A percentile compares a stretch with the other conserved stretches of the same genome.
Conservation (phyloP, 2,888 invertebrate genomes). For the Rhagonycha lutea region DNA sequence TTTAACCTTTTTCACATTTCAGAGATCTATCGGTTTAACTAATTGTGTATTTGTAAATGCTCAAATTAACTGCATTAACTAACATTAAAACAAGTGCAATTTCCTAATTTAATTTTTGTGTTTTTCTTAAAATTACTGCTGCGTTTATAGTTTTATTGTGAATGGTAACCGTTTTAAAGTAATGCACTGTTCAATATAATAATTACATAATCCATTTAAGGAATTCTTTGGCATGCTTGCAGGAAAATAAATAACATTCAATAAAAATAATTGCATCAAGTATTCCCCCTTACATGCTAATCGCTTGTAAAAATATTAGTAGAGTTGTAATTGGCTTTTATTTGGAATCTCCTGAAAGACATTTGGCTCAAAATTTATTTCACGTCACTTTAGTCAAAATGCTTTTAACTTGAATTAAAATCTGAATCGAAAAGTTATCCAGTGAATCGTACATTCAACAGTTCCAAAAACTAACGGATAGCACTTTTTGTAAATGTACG, state of each 20-base stretch:
- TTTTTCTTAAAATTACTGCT: background rate
- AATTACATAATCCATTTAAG: conserved; percentile 35
- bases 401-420: conserved; percentile 13
- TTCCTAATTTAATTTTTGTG: background rate
- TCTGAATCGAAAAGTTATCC: background rate
- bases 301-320: conserved; percentile 39
- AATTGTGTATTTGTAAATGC: conserved; percentile 8
- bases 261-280: conserved; percentile 37
- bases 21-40: background rate
- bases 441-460: background rate
- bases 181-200: conserved; percentile 3
- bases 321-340: conserved; percentile 36
- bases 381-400: conserved; percentile 14
- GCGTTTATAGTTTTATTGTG: background rate
- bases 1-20: background rate
- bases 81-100: conserved; percentile 13
- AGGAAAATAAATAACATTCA: conserved; percentile 36
- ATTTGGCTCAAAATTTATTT: conserved; percentile 28
- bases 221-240: conserved; percentile 33
- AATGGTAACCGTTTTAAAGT: background rate
- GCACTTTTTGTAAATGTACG: background rate
- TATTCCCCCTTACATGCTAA: conserved; percentile 37
- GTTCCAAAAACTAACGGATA: background rate
- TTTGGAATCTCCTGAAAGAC: conserved; percentile 22
- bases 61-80: conserved; percentile 6